Conservation (phyloP, 2,888 invertebrate genomes). For the Shargacucullia verbasci region DNA sequence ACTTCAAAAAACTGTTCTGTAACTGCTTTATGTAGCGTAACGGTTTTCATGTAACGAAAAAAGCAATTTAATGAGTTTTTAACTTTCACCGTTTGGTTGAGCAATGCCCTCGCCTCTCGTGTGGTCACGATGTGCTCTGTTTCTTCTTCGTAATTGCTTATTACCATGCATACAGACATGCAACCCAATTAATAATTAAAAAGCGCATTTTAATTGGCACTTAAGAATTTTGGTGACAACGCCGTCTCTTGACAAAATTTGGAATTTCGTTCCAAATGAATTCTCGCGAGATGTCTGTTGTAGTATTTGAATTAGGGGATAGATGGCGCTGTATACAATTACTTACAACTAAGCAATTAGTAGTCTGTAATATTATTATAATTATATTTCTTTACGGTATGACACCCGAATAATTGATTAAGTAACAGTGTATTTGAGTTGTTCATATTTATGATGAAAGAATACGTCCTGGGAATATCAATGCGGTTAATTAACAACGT, state of each 20-base stretch:
- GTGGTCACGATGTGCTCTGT: constrained; percentile 61
- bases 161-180: constrained; percentile 58
- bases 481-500: no score
- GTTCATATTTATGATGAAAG: constrained; percentile 12
- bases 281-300: not conserved
- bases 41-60: constrained; percentile 72
- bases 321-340: constrained; percentile 25
- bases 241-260: constrained; percentile 29
- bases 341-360: not conserved
- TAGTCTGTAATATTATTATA: no score
- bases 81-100: constrained; percentile 73
- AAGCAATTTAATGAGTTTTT: constrained; percentile 69
- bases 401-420: not conserved
- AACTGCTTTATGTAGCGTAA: constrained; percentile 63
- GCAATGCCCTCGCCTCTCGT: constrained; percentile 52
- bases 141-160: constrained; percentile 55
- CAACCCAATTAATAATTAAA: constrained; percentile 42
- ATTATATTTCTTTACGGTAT: no score
- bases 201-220: constrained; percentile 15
- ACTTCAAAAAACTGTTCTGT: constrained; percentile 49
- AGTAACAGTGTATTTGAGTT: not conserved
- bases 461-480: constrained; percentile 22
- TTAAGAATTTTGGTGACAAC: constrained; percentile 1
- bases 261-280: not conserved
- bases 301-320: not conserved